phyloP scores from a whole-genome alignment of 2,888 invertebrate species.

The Bembecia ichneumoniformis region DNA sequence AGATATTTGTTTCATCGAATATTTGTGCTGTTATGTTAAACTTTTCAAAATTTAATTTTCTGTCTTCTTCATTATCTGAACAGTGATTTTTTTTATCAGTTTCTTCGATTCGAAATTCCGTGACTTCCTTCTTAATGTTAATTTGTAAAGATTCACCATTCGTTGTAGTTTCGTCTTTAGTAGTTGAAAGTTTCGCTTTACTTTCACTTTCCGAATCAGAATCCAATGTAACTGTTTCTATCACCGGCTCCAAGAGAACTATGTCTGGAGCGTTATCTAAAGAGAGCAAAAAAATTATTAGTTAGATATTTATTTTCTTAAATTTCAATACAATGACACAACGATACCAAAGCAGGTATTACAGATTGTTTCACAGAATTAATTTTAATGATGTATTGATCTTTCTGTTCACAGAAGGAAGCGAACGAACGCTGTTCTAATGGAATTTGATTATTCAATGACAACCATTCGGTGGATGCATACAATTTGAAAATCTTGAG shows the following conservation, averaged over 20 bases:
- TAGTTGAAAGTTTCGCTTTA: conserved; percentile 5
- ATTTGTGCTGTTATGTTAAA: too few relatives aligned
- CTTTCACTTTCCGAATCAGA: conserved; percentile 23
- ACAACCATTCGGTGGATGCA: too few relatives aligned
- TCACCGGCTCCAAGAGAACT: conserved; percentile 35
- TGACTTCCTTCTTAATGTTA: background rate
- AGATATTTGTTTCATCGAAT: background rate
- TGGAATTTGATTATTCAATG: too few relatives aligned
- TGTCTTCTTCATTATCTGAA: background rate
- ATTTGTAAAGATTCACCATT: background rate
- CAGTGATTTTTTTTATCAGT: background rate
- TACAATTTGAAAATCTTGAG: too few relatives aligned
- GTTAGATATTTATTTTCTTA: too few relatives aligned
- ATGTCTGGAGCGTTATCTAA: conserved; percentile 36
- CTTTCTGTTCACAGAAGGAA: too few relatives aligned
- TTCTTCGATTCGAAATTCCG: background rate
- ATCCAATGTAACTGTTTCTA: conserved; percentile 45
- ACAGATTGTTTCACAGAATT: too few relatives aligned
- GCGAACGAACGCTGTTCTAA: too few relatives aligned
- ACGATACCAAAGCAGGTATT: too few relatives aligned
- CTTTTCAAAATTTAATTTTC: background rate
- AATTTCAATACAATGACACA: too few relatives aligned
- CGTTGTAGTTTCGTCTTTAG: background rate
- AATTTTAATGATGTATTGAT: too few relatives aligned
- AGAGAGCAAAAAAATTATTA: conserved; percentile 8